These are phyloP conservation scores for Oscheius sp. DNA, from an alignment of 2,888 invertebrate genomes.

Conservation along the genomic window DNA sequence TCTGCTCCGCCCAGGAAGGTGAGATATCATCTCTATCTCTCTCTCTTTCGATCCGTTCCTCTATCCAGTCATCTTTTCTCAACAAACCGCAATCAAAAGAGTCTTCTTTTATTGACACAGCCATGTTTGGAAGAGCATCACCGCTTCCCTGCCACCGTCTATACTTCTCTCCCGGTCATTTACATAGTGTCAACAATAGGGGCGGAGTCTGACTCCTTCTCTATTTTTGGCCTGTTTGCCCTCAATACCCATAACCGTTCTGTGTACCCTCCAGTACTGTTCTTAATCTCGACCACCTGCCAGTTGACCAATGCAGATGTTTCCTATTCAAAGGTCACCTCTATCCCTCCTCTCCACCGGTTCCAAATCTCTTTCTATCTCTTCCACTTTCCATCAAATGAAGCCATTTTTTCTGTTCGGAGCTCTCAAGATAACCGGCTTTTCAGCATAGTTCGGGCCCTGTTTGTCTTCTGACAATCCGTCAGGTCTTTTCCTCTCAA, in stretches of 20 bases:
- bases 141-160: too few relatives aligned
- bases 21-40: constrained; percentile 25
- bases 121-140: constrained; percentile 14
- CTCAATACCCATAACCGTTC: background rate
- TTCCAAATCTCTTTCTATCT: background rate
- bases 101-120: constrained; percentile 4
- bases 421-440: constrained; percentile 24
- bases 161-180: background rate
- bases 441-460: background rate
- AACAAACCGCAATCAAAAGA: background rate
- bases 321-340: background rate
- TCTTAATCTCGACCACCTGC: constrained; percentile 15
- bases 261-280: background rate
- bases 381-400: background rate
- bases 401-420: constrained; percentile 6
- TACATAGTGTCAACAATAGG: background rate
- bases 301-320: background rate
- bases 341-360: background rate
- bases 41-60: constrained; percentile 19
- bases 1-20: constrained; percentile 10
- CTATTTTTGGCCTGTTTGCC: background rate
- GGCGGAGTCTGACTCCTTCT: background rate
- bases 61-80: background rate
- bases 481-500: background rate
- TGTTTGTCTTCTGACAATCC: background rate